These are phyloP conservation scores for Ictalurus punctatus DNA, from an alignment of 2,113 vertebrate genomes.

Conservation along the genomic window DNA sequence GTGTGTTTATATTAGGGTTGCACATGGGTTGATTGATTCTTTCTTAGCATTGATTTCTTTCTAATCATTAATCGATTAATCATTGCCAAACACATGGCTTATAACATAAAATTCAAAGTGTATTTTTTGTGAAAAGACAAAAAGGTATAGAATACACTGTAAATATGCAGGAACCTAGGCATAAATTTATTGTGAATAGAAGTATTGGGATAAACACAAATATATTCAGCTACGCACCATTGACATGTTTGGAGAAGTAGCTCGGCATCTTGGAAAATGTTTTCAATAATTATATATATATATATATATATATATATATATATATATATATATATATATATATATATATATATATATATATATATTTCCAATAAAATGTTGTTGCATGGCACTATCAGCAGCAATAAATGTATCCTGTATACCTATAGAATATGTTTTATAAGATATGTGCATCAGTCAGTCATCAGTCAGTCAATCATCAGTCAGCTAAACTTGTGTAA, in stretches of 20 bases:
- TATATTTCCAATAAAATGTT: neutral
- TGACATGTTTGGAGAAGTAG: neutral
- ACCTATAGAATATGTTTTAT: neutral
- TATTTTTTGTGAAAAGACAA: neutral
- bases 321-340: no score
- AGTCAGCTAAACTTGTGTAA: neutral
- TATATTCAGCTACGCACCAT: neutral
- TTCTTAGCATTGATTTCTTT: no score
- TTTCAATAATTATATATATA: neutral
- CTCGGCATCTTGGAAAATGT: neutral
- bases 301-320: no score
- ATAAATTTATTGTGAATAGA: neutral
- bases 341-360: no score
- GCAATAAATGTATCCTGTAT: neutral
- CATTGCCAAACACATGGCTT: neutral
- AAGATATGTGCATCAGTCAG: neutral
- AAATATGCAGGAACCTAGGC: neutral
- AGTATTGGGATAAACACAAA: neutral
- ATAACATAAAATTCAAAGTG: neutral
- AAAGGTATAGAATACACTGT: neutral
- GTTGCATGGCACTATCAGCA: neutral
- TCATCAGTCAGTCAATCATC: no score
- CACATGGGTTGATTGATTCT: no score
- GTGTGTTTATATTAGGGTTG: neutral
- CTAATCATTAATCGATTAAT: neutral